A percentile compares a stretch with the other conserved stretches of the same genome.
phyloP scores from a whole-genome alignment of 64 coral and sea anemone species.

The Astreopora myriophthalma region DNA sequence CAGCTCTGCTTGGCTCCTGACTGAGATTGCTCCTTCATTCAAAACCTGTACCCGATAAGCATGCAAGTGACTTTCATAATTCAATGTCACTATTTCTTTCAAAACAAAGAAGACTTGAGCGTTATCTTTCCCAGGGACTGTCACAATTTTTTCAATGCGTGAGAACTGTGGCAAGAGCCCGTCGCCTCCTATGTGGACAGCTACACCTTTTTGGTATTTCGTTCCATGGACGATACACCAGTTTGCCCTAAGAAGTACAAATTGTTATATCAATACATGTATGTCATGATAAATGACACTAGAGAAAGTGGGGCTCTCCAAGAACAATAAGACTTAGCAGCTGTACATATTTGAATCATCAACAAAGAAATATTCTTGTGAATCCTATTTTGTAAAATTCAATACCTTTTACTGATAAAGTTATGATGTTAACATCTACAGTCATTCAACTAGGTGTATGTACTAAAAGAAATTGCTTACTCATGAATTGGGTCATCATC shows the following conservation, averaged over 20 bases:
- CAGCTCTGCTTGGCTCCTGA: constrained; percentile 16
- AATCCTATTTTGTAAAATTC: too few relatives aligned
- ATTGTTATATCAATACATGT: too few relatives aligned
- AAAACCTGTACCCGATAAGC: not conserved
- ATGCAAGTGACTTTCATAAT: constrained; percentile 46
- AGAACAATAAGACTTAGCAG: too few relatives aligned
- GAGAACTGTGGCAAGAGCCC: constrained; percentile 6
- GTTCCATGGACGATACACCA: constrained; percentile 40
- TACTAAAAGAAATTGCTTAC: too few relatives aligned
- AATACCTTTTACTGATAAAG: too few relatives aligned
- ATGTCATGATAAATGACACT: too few relatives aligned
- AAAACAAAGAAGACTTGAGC: constrained; percentile 47
- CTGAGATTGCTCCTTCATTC: not conserved
- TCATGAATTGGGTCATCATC: too few relatives aligned
- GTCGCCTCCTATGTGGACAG: constrained; percentile 16
- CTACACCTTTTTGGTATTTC: constrained; percentile 2
- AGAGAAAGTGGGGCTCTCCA: too few relatives aligned
- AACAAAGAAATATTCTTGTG: too few relatives aligned
- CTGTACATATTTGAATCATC: too few relatives aligned
- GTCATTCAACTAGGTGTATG: too few relatives aligned
- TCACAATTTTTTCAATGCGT: constrained; percentile 20
- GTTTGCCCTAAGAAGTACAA: constrained; percentile 18
- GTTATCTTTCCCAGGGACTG: not conserved
- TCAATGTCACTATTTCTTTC: not conserved
- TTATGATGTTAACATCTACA: too few relatives aligned